Evolutionary conservation across 1,140 invertebrate genomes (phyloP).

Genomic region (Cylas formicarius): DNA sequence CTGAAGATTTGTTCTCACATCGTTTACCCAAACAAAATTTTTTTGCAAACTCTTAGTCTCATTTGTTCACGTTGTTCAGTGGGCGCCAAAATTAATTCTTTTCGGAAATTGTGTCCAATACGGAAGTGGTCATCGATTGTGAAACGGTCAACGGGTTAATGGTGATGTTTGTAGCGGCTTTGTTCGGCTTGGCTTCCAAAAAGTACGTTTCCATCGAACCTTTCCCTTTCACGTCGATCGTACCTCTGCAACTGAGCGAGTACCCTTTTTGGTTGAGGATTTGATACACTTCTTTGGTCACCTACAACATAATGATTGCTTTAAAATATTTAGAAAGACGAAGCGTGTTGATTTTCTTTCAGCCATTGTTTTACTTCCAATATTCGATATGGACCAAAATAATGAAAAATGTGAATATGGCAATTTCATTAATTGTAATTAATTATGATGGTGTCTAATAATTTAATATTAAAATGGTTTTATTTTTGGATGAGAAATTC

Average conservation of each 20-base stretch:
- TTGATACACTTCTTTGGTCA: slow-evolving; percentile 79
- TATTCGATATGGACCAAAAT: not conserved
- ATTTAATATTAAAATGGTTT: too few relatives aligned
- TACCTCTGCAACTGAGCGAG: slow-evolving; percentile 69
- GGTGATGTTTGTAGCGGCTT: slow-evolving; percentile 34
- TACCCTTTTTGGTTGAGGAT: slow-evolving; percentile 69
- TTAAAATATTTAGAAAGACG: slow-evolving; percentile 1
- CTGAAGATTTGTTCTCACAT: too few relatives aligned
- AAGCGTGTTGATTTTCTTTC: not conserved
- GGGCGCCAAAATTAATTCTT: slow-evolving; percentile 23
- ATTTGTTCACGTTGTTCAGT: too few relatives aligned
- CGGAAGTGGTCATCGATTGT: slow-evolving; percentile 16
- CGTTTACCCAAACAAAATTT: too few relatives aligned
- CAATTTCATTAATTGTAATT: too few relatives aligned
- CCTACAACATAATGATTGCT: slow-evolving; percentile 45
- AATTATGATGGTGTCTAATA: too few relatives aligned
- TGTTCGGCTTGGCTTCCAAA: slow-evolving; percentile 49
- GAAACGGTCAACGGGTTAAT: slow-evolving; percentile 34
- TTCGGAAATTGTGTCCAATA: slow-evolving; percentile 30
- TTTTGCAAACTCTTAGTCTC: too few relatives aligned
- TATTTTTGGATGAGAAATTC: too few relatives aligned
- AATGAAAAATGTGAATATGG: too few relatives aligned
- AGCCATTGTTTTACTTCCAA: not conserved
- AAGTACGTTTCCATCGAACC: slow-evolving; percentile 94
- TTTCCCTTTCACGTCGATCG: slow-evolving; percentile 87